A percentile compares a stretch with the other conserved stretches of the same genome.
Conservation (phyloP, 1,140 invertebrate genomes). For the Habropoda laboriosa region DNA sequence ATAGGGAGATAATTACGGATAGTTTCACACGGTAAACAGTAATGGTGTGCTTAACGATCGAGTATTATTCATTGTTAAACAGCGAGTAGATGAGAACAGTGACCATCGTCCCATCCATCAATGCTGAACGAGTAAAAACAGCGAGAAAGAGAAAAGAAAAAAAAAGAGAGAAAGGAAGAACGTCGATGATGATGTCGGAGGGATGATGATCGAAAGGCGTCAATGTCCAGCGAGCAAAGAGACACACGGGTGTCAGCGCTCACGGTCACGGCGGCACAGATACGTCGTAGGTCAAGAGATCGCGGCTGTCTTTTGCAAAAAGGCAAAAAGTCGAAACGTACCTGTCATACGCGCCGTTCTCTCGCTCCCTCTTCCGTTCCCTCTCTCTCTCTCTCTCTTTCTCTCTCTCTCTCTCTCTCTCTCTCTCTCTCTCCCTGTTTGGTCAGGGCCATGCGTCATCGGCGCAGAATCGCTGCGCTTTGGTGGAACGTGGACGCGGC, state of each 20-base stretch:
- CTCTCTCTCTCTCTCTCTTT: slow-evolving; percentile 1
- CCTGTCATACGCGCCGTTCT: slow-evolving; percentile 37
- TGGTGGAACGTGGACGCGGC: slow-evolving; percentile 23
- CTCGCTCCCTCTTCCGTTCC: slow-evolving; percentile 1
- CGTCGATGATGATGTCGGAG: background rate
- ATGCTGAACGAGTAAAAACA: too few relatives aligned
- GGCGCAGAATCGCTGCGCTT: slow-evolving; percentile 56
- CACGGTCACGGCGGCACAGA: slow-evolving; percentile 36
- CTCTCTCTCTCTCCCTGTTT: slow-evolving; percentile 36
- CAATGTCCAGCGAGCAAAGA: background rate
- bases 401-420: slow-evolving; percentile 13
- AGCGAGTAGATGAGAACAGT: too few relatives aligned
- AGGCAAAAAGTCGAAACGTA: slow-evolving; percentile 32
- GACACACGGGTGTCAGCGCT: background rate
- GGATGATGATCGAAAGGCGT: background rate
- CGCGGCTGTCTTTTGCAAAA: slow-evolving; percentile 21
- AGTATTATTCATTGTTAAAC: too few relatives aligned
- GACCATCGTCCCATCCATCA: too few relatives aligned
- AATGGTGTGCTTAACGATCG: too few relatives aligned
- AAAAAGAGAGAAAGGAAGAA: too few relatives aligned
- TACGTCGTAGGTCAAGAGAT: slow-evolving; percentile 41
- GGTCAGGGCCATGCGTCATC: slow-evolving; percentile 60
- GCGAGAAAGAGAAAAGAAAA: background rate
- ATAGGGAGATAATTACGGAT: too few relatives aligned
- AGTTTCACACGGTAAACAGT: too few relatives aligned